phyloP scores from a whole-genome alignment of 2,888 invertebrate species.

The Cabera pusaria region DNA sequence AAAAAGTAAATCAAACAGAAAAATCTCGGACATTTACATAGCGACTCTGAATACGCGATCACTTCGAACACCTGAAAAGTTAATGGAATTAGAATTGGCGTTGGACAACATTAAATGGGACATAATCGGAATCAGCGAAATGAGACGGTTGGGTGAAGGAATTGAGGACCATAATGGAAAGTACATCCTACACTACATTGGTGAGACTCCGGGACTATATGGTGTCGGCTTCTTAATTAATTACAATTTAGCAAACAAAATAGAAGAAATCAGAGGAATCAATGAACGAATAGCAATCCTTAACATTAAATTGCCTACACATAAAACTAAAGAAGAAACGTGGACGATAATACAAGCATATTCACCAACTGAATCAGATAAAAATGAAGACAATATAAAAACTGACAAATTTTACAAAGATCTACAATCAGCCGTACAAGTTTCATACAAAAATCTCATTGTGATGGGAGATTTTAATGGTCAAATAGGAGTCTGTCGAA shows the following conservation, averaged over 20 bases:
- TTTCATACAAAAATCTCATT: not conserved
- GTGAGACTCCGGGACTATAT: constrained; percentile 2
- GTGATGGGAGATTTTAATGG: not conserved
- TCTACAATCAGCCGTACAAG: not conserved
- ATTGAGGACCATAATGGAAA: constrained; percentile 6
- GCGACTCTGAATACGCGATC: constrained; percentile 13
- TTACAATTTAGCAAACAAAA: constrained; percentile 7
- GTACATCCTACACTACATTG: constrained; percentile 2
- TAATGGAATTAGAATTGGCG: constrained; percentile 22
- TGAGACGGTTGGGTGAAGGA: constrained; percentile 28
- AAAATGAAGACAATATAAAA: not conserved
- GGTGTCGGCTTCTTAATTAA: constrained; percentile 16
- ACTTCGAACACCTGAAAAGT: constrained; percentile 2
- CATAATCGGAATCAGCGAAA: constrained; percentile 30
- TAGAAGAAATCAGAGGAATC: constrained; percentile 4
- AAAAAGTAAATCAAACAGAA: not conserved
- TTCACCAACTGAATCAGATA: constrained; percentile 2
- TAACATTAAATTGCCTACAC: constrained; percentile 4
- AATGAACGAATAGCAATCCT: constrained; percentile 13
- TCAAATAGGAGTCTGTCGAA: not conserved
- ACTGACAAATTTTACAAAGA: not conserved
- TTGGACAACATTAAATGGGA: constrained; percentile 29
- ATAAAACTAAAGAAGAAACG: not conserved
- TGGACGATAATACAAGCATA: constrained; percentile 1
- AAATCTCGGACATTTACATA: constrained; percentile 2